Conservation (phyloP, 2,113 vertebrate genomes). For the Hemibates koningsi region DNA sequence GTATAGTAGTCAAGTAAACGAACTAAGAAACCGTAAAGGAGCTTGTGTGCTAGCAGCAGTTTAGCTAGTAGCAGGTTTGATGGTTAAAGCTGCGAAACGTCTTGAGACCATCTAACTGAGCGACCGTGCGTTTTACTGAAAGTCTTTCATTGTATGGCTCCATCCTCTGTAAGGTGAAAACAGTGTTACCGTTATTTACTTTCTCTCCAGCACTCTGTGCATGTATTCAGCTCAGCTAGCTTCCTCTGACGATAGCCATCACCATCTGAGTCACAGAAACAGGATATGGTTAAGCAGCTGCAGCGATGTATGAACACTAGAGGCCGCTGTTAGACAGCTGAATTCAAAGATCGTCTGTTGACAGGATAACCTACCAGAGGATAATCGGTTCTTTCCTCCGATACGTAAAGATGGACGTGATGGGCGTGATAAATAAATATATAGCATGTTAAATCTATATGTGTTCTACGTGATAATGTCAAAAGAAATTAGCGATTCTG, state of each 20-base stretch:
- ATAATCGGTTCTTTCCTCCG: neutral
- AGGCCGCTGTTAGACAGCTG: neutral
- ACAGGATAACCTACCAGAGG: neutral
- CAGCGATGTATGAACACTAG: neutral
- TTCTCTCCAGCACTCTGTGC: neutral
- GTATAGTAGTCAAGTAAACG: neutral
- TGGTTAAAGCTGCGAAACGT: neutral
- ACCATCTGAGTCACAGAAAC: conserved; percentile 54
- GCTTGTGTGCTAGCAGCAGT: conserved; percentile 13
- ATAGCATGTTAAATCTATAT: neutral
- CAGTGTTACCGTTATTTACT: neutral
- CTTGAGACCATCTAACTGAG: neutral
- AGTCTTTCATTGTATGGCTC: too few species aligned
- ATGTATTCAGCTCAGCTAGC: conserved; percentile 7
- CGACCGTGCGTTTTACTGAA: neutral
- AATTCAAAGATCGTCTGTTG: neutral
- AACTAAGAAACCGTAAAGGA: neutral
- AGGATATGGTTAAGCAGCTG: conserved; percentile 47
- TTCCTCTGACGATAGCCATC: conserved; percentile 10
- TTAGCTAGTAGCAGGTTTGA: conserved; percentile 15
- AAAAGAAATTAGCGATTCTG: neutral
- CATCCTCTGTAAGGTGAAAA: neutral
- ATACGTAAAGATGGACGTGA: neutral
- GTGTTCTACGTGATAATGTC: neutral
- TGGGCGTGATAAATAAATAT: neutral